These are phyloP conservation scores for Isoperla grammatica DNA, from an alignment of 2,888 invertebrate species.

Conservation along the genomic window DNA sequence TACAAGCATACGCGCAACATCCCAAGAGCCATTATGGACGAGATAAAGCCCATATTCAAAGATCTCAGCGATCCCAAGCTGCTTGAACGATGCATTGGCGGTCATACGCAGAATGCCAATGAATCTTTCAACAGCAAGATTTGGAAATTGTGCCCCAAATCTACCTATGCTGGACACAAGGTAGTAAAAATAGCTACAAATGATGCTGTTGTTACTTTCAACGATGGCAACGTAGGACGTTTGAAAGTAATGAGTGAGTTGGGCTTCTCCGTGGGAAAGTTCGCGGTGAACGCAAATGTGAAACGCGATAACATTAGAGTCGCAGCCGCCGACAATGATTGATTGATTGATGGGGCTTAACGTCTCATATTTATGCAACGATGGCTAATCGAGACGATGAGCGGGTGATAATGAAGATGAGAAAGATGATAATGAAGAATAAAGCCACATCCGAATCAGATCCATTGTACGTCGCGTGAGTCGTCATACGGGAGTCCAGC, in stretches of 20 bases:
- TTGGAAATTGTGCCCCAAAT: not conserved
- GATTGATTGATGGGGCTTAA: no score
- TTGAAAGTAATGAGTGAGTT: slow-evolving; percentile 1
- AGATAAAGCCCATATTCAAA: not conserved
- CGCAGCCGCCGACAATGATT: not conserved
- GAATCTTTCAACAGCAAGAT: not conserved
- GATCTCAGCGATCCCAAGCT: not conserved
- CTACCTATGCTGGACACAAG: not conserved
- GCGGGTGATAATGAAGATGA: no score
- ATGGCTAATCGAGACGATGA: no score
- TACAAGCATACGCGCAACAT: not conserved
- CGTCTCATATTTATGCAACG: no score
- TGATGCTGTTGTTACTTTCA: not conserved
- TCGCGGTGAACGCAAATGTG: not conserved
- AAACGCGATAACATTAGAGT: not conserved
- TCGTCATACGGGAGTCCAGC: no score
- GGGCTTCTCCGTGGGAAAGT: not conserved
- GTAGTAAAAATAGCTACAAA: not conserved
- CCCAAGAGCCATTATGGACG: not conserved
- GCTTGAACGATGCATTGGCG: not conserved
- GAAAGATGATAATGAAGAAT: no score
- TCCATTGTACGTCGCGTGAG: no score
- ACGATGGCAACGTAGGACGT: not conserved
- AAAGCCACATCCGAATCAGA: no score
- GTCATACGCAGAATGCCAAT: not conserved